Conservation (phyloP, 1,140 invertebrate species). For the Zeugodacus cucurbitae region DNA sequence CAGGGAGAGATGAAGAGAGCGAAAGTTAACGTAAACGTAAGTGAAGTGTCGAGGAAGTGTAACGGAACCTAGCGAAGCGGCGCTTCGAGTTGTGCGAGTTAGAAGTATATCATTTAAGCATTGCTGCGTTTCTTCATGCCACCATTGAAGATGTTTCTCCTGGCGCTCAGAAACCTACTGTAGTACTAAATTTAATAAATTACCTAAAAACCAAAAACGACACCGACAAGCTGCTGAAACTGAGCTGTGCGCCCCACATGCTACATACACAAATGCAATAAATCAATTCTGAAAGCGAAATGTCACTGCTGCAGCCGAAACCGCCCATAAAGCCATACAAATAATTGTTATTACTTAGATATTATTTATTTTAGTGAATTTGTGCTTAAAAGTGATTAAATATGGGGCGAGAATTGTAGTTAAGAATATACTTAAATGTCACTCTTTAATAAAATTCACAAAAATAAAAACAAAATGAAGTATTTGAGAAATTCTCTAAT, state of each 20-base stretch:
- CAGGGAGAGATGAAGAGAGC: not conserved
- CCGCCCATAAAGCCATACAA: not conserved
- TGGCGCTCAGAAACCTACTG: not conserved
- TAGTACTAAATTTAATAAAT: not conserved
- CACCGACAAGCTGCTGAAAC: not conserved
- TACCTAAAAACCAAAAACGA: not conserved
- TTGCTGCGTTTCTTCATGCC: not conserved
- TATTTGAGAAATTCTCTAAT: too few relatives aligned
- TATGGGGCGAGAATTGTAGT: not conserved
- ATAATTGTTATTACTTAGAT: not conserved
- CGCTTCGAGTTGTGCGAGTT: not conserved
- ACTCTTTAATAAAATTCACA: too few relatives aligned
- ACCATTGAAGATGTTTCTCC: not conserved
- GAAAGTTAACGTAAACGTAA: not conserved
- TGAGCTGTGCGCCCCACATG: not conserved
- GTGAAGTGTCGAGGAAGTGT: not conserved
- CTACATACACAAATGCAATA: not conserved
- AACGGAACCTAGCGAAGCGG: not conserved
- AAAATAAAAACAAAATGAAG: too few relatives aligned
- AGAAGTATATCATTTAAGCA: not conserved
- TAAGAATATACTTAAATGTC: too few relatives aligned
- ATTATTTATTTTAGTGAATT: not conserved
- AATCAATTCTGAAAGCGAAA: not conserved
- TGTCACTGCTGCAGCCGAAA: constrained; percentile 7
- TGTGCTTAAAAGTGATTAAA: not conserved